Evolutionary conservation across 1,140 invertebrate species (phyloP).

Genomic region (Bicyclus anynana): DNA sequence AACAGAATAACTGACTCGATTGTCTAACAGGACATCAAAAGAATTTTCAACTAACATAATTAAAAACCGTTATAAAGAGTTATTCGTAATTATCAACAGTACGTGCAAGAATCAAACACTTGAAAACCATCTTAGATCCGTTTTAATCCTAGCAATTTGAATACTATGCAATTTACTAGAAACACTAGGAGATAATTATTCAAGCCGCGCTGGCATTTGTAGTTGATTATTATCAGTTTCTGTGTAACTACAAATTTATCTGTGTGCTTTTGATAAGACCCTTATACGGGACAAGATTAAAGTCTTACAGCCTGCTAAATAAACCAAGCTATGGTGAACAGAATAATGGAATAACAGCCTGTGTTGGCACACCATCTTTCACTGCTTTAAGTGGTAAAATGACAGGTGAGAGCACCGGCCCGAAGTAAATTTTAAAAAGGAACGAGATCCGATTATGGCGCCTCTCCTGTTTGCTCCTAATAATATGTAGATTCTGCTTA

Average conservation of each 20-base stretch:
- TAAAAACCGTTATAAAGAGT: background rate
- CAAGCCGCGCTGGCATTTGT: constrained; percentile 4
- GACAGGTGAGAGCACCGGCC: too few relatives aligned
- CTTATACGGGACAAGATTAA: background rate
- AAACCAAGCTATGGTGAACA: too few relatives aligned
- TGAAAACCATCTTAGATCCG: constrained; percentile 6
- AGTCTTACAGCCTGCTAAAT: background rate
- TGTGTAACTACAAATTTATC: constrained; percentile 7
- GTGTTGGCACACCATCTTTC: too few relatives aligned
- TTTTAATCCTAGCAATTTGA: constrained; percentile 19
- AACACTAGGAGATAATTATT: constrained; percentile 8
- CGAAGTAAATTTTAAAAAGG: too few relatives aligned
- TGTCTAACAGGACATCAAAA: too few relatives aligned
- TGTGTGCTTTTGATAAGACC: background rate
- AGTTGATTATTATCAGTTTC: constrained; percentile 8
- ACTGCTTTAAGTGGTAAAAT: too few relatives aligned
- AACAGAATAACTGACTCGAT: too few relatives aligned
- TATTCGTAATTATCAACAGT: constrained; percentile 4
- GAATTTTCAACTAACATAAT: background rate
- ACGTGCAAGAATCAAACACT: constrained; percentile 7
- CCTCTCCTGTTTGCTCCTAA: too few relatives aligned
- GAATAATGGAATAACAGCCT: too few relatives aligned
- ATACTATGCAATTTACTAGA: constrained; percentile 13
- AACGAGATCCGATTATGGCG: too few relatives aligned
- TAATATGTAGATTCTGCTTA: too few relatives aligned